Conservation (phyloP, 1,140 invertebrate species). For the Coboldia fuscipes region DNA sequence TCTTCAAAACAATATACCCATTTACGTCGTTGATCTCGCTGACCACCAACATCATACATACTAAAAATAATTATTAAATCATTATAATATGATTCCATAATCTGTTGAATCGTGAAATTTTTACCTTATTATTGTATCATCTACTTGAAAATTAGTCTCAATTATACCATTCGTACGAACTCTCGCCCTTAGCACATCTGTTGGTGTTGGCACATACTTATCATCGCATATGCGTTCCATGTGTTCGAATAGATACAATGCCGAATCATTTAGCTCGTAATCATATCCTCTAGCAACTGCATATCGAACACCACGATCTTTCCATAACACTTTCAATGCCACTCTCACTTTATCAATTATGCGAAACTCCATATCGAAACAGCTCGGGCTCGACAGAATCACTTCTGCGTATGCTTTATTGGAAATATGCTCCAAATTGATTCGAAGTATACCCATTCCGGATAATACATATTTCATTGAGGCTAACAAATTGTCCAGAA, state of each 20-base stretch:
- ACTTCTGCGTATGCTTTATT: slow-evolving; percentile 33
- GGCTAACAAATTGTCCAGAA: slow-evolving; percentile 39
- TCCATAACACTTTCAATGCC: slow-evolving; percentile 28
- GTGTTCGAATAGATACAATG: slow-evolving; percentile 48
- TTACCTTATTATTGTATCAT: slow-evolving; percentile 36
- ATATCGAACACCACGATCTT: slow-evolving; percentile 32
- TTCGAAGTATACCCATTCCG: slow-evolving; percentile 40
- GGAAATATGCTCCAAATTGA: slow-evolving; percentile 33
- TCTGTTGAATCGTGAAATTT: slow-evolving; percentile 13
- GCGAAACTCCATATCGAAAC: slow-evolving; percentile 27
- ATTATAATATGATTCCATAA: slow-evolving; percentile 5
- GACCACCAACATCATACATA: slow-evolving; percentile 46
- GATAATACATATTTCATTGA: slow-evolving; percentile 46
- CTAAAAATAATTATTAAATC: slow-evolving; percentile 15
- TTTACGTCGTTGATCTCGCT: slow-evolving; percentile 47
- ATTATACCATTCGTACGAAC: slow-evolving; percentile 57
- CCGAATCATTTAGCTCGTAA: slow-evolving; percentile 57
- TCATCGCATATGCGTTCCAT: slow-evolving; percentile 38
- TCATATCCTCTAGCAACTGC: slow-evolving; percentile 43
- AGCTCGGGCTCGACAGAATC: slow-evolving; percentile 22
- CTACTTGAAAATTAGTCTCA: slow-evolving; percentile 51
- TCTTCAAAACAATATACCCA: slow-evolving; percentile 58
- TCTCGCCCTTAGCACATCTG: slow-evolving; percentile 46
- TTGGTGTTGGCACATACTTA: slow-evolving; percentile 45
- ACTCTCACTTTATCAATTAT: slow-evolving; percentile 24